Evolutionary conservation across 2,888 invertebrate genomes (phyloP), one percentile per base, ranked within the genome.

Genomic region (Trilocha varians): DNA sequence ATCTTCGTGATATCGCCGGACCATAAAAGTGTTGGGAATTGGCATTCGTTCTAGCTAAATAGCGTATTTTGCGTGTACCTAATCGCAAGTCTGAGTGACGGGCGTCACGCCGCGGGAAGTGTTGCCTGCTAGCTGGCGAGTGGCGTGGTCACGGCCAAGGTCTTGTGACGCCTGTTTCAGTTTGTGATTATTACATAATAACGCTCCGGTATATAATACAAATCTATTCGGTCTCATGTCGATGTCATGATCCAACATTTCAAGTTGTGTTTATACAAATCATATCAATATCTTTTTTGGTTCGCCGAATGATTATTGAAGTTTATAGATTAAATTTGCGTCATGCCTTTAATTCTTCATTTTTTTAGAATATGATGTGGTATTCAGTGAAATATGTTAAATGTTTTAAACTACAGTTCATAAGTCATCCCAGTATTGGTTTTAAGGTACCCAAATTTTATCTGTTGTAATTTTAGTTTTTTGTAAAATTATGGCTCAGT

Each of bases 141-240:
- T 59, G 60, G 65, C 70, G 66, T 79, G 84, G 83, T 84, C 84
- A 84, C 72, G 83, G 84, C 82, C 83, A 84, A 83, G 84, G 84
- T 78, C 78, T 77, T 53, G 46, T 55, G 66, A 59, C 69, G 63
- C 62, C 59, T 64, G 59, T 62, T 57, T 65, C 70, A 60, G 65
- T 59, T 70, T 53, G 53, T 45, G 63, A 61, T 59, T 62, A 68
- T 83, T 80, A 76, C 70, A 68, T 78, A n/a, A n/a, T n/a, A 80
- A 80, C 64, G 52, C 54, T 57, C 59, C 52, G 59, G 59, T 65
- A 66, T 62, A 69, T 61, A 63, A 70, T 68, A 63, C 70, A 64
- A 66, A 55, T 62, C 47, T 61, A 63, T 49, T 54, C 52, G 51
- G 59, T 60, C 25, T 18, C 38, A 42, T 33, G 34, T 44, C 46